These are phyloP conservation scores for Bellardia bayeri DNA, from an alignment of 2,888 invertebrate species.

Conservation along the genomic window DNA sequence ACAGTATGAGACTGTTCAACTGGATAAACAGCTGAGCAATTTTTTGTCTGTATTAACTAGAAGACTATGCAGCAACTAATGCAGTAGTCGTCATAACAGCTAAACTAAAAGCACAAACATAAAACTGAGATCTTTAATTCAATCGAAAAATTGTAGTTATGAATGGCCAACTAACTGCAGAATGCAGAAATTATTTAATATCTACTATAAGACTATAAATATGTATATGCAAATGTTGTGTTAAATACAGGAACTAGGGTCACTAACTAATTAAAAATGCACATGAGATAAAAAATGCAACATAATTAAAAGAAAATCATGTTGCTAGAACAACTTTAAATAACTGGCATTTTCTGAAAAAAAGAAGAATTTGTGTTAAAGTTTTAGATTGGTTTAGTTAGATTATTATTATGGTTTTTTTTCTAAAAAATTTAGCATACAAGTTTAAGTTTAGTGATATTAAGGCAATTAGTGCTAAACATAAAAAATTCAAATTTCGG, in stretches of 20 bases:
- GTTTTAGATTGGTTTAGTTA: constrained; percentile 48
- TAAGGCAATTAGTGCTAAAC: constrained; percentile 42
- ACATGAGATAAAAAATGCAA: constrained; percentile 62
- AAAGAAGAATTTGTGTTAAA: constrained; percentile 51
- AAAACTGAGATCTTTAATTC: constrained; percentile 49
- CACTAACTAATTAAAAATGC: constrained; percentile 75
- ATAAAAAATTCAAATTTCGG: background rate
- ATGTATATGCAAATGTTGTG: constrained; percentile 64
- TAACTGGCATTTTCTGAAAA: background rate
- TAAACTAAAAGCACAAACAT: background rate
- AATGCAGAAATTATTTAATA: background rate
- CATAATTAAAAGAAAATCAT: constrained; percentile 53
- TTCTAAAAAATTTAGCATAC: constrained; percentile 25
- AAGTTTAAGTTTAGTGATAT: constrained; percentile 46
- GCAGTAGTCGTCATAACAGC: constrained; percentile 26
- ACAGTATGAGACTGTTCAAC: constrained; percentile 68
- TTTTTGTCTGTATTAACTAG: background rate
- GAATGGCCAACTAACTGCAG: constrained; percentile 25
- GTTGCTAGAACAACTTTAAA: constrained; percentile 7
- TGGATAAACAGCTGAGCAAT: constrained; percentile 57
- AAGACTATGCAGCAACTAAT: constrained; percentile 3
- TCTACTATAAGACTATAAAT: background rate
- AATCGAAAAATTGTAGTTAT: constrained; percentile 35
- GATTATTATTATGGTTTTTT: constrained; percentile 16
- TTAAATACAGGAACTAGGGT: constrained; percentile 74